These are phyloP conservation scores for Alloscopus bannaensis DNA, from an alignment of 2,888 invertebrate species.

Conservation along the genomic window DNA sequence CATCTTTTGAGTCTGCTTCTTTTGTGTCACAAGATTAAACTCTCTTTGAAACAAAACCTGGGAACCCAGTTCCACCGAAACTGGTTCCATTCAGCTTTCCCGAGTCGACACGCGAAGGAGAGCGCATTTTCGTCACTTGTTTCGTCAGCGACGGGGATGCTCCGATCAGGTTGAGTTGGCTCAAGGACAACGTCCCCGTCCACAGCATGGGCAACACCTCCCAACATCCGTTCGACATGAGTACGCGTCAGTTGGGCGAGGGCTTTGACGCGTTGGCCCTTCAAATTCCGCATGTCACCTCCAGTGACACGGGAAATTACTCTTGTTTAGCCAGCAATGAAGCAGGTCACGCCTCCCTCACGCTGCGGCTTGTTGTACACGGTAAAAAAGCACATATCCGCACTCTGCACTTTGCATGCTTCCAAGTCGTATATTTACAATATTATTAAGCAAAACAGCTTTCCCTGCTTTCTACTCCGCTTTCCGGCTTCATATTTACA, in stretches of 20 bases:
- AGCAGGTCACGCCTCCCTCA: slow-evolving; percentile 54
- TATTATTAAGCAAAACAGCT: no score
- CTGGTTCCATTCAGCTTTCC: slow-evolving; percentile 78
- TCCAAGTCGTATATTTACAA: no score
- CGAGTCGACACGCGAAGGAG: slow-evolving; percentile 76
- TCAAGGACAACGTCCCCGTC: slow-evolving; percentile 73
- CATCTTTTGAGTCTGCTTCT: slow-evolving; percentile 24
- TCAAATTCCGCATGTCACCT: slow-evolving; percentile 66
- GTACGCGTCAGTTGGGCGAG: slow-evolving; percentile 71
- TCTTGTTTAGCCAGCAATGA: slow-evolving; percentile 65
- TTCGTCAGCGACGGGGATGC: slow-evolving; percentile 78
- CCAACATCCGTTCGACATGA: slow-evolving; percentile 61
- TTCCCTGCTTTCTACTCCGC: no score
- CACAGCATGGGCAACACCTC: slow-evolving; percentile 3
- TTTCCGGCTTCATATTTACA: no score
- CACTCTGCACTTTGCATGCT: not conserved
- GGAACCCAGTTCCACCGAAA: slow-evolving; percentile 77
- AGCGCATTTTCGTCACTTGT: slow-evolving; percentile 77
- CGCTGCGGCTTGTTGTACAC: slow-evolving; percentile 67
- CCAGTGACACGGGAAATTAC: slow-evolving; percentile 73
- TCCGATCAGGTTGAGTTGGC: slow-evolving; percentile 79
- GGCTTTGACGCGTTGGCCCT: slow-evolving; percentile 71
- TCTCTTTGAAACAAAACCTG: no score
- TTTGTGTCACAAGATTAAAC: slow-evolving; percentile 16
- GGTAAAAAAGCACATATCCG: slow-evolving; percentile 62